Evolutionary conservation across 2,888 invertebrate species (phyloP), one percentile per base, ranked within the genome.

Genomic region (Ferrisia virgata): DNA sequence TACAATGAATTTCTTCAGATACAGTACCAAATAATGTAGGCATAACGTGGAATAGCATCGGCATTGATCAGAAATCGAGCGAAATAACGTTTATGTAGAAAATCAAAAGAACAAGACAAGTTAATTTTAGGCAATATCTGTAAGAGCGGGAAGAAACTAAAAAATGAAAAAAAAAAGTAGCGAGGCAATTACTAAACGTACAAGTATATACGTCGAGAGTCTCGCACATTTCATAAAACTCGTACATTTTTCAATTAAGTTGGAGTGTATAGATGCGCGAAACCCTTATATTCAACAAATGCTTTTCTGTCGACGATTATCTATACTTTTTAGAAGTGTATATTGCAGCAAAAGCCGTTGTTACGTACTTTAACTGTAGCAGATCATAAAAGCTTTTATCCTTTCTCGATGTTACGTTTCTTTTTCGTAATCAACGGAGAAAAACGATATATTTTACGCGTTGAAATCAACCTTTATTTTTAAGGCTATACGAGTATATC

Each of bases 321-420:
- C 58, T 64, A 64, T 25, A 64, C 58, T 64, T 64, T 64, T 64
- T 64, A 64, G 9, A 25, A 25, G 58, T 28, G 58, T 28, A 28
- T 11, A 28, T 64, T 28, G 58, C 58, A 11, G 58, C 28, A 25
- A 9, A 64, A 64, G 11, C 9, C 58, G 28, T 28, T 64, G 47
- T 47, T 47, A 47, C 28, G 58, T 64, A 64, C 58, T 64, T 64
- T 64, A 47, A 47, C 58, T 22, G 25, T 8, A 28, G 58, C 22
- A 64, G 58, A 64, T 64, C 58, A 64, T 64, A 64, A 64, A 64
- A 64, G 58, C 58, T 64, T 64, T 64, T 64, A 64, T 64, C 58
- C 58, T 64, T 64, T 64, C 58, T 64, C 28, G 58, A 28, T 64
- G 58, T 25, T 64, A 64, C 58, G 58, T 64, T 64, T 64, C 58